Evolutionary conservation across 37 sponge, comb jelly and placozoan genomes (phyloP), one percentile per base, ranked within the genome.

Genomic region (Beroe forskalii): DNA sequence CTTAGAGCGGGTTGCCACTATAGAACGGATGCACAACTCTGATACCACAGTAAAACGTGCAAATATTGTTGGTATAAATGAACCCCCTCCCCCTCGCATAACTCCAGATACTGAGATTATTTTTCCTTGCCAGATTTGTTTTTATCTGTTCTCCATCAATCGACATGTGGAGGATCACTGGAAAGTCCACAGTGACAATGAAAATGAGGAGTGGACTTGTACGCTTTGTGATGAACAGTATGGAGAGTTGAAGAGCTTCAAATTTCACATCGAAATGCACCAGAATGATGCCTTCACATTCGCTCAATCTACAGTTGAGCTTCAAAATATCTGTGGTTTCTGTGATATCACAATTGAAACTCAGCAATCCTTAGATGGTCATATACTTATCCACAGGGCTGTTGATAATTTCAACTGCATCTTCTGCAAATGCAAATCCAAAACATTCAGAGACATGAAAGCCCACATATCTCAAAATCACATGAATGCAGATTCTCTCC

Each of bases 121-220:
- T 6, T 80, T 80, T 24, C 86, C 86, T 44, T 80, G 86, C 20
- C 44, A 41, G 28, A 48, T 80, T 4, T 80, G 86, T 23, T 80
- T 80, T 31, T 41, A 28, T 3, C 30, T 80, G 30, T 80, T 43
- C 27, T 38, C 86, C 48, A 44, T 80, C 30, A 27, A 22, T 2
- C 55, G n/a, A n/a, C 86, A 80, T 25, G 86, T 80, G 37, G 30
- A 44, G 86, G 86, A 80, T 6, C 86, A 80, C 86, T 80, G 86
- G 86, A 41, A 38, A 24, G 28, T 44, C 14, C 86, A 80, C 86
- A 44, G 86, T 42, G 31, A 80, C 27, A 27, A 80, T 6, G 40
- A n/a, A 0, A 80, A 80, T 37, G 86, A 44, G 22, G 86, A 80
- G 55, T 80, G 86, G 86, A 44, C 55, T 23, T 80, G 86, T 42